phyloP scores from a whole-genome alignment of 2,797 vertebrate genomes.

The Coccyzus lansbergi region DNA sequence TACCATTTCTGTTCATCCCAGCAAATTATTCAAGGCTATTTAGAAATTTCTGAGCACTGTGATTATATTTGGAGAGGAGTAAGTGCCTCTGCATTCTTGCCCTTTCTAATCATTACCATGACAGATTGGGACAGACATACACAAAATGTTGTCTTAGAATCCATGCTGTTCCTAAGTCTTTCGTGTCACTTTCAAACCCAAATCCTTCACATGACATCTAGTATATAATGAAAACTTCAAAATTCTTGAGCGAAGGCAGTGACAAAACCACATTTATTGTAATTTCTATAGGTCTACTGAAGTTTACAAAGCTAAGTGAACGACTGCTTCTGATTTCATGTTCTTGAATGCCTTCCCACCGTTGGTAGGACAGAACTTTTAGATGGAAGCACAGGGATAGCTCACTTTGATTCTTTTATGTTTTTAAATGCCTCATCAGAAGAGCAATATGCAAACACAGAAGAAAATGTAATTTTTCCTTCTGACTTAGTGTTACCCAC shows the following conservation, averaged over 20 bases:
- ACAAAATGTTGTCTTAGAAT: slow-evolving; percentile 66
- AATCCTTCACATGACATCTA: slow-evolving; percentile 46
- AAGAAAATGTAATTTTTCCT: not conserved
- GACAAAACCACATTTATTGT: not conserved
- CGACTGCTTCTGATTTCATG: not conserved
- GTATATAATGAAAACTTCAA: slow-evolving; percentile 37
- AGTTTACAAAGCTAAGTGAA: not conserved
- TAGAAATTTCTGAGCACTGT: not conserved
- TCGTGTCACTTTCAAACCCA: slow-evolving; percentile 43
- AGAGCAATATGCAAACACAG: not conserved
- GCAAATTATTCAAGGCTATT: slow-evolving; percentile 6
- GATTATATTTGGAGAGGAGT: slow-evolving; percentile 51
- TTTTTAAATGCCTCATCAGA: not conserved
- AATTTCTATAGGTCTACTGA: not conserved
- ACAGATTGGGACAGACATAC: slow-evolving; percentile 50
- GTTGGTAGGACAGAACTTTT: not conserved
- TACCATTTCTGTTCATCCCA: slow-evolving; percentile 38
- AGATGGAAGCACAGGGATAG: not conserved
- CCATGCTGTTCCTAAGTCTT: slow-evolving; percentile 16
- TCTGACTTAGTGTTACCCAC: not conserved
- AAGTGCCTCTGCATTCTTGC: slow-evolving; percentile 35
- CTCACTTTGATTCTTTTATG: not conserved
- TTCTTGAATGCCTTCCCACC: not conserved
- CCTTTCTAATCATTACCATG: slow-evolving; percentile 41
- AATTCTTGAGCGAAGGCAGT: not conserved